Conservation (phyloP, 2,888 invertebrate species). For the Globia sparganii region DNA sequence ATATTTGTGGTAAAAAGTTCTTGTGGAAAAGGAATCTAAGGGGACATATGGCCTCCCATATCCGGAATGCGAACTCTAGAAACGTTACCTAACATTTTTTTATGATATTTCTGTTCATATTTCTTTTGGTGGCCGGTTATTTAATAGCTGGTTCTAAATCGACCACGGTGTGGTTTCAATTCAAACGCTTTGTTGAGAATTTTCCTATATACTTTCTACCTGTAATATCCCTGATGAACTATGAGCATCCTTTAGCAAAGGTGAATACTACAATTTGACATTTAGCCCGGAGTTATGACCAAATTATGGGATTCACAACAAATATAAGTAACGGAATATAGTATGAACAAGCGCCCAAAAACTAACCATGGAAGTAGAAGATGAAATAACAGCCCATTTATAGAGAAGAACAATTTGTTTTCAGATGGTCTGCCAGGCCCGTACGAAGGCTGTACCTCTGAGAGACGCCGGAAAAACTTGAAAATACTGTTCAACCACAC, state of each 20-base stretch:
- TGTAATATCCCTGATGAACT: conserved; percentile 6
- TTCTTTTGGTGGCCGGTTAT: conserved; percentile 2
- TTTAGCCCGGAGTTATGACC: neutral
- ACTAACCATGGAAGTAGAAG: conserved; percentile 49
- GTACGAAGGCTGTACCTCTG: conserved; percentile 77
- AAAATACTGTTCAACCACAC: conserved; percentile 86
- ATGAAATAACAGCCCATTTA: conserved; percentile 56
- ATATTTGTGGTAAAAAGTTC: conserved; percentile 90
- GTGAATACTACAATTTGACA: conserved; percentile 10
- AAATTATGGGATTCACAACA: neutral
- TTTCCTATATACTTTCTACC: conserved; percentile 19
- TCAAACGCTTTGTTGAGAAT: neutral
- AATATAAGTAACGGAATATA: conserved; percentile 16
- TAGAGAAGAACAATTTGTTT: conserved; percentile 79
- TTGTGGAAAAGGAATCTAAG: conserved; percentile 90
- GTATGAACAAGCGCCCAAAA: conserved; percentile 15
- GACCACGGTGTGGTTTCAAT: neutral
- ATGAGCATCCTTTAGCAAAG: conserved; percentile 6
- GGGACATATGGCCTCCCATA: conserved; percentile 86
- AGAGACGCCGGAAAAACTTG: conserved; percentile 83
- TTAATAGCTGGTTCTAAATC: conserved; percentile 1
- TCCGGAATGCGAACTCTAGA: conserved; percentile 61
- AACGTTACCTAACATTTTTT: conserved; percentile 52
- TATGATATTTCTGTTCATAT: conserved; percentile 23
- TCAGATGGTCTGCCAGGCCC: conserved; percentile 82